phyloP scores from a whole-genome alignment of 2,888 invertebrate species.

The Pristionchus mayeri region DNA sequence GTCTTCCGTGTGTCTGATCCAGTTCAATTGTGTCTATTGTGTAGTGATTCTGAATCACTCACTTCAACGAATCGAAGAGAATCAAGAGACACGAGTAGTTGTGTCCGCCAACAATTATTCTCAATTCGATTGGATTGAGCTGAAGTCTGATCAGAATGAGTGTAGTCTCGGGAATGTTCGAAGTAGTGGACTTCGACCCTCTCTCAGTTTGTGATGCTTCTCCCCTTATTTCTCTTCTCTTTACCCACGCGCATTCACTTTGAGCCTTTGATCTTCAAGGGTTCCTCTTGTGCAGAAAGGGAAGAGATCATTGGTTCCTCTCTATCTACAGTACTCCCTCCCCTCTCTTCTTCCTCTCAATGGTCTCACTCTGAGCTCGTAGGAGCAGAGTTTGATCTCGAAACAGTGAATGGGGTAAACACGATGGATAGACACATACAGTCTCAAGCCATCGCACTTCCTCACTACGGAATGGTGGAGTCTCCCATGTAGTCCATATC shows the following conservation, averaged over 20 bases:
- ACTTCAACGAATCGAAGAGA: no score
- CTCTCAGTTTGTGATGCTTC: neutral
- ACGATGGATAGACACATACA: neutral
- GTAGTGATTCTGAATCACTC: no score
- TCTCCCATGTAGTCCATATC: neutral
- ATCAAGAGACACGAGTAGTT: no score
- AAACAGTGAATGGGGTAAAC: neutral
- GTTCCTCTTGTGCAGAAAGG: constrained; percentile 8
- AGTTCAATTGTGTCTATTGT: no score
- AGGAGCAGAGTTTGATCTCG: constrained; percentile 9
- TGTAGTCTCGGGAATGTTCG: no score
- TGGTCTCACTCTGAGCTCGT: constrained; percentile 13
- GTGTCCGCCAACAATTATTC: no score
- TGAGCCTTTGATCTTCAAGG: constrained; percentile 20
- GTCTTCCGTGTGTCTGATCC: no score
- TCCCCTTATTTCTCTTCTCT: neutral
- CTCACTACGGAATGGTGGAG: neutral
- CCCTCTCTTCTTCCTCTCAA: neutral
- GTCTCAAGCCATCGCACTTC: neutral
- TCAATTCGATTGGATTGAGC: no score
- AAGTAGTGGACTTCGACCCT: neutral
- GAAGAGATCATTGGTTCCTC: constrained; percentile 16
- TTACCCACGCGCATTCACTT: neutral
- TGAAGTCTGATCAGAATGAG: no score
- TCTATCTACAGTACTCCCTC: neutral